A percentile compares a stretch with the other conserved stretches of the same genome.
Conservation (phyloP, 2,113 vertebrate species). For the Oryctolagus cuniculus region DNA sequence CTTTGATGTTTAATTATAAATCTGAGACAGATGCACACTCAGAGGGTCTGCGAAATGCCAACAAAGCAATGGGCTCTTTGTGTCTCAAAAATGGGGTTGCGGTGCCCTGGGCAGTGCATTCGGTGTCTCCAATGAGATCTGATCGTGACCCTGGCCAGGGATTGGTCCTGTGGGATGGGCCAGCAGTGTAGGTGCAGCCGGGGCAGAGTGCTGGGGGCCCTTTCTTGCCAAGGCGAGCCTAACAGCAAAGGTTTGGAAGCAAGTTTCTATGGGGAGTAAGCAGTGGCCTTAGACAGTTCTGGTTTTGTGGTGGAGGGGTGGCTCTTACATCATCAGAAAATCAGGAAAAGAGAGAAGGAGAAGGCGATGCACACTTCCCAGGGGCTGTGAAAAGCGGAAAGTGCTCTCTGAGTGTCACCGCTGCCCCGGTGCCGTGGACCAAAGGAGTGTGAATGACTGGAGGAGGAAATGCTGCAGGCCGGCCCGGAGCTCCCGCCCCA, state of each 20-base stretch:
- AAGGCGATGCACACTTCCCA: background rate
- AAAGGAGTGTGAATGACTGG: background rate
- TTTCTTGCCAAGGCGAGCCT: background rate
- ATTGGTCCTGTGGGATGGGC: background rate
- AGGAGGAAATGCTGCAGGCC: background rate
- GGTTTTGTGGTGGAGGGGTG: background rate
- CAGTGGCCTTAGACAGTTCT: constrained; percentile 24
- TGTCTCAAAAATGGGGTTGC: constrained; percentile 13
- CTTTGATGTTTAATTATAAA: constrained; percentile 50
- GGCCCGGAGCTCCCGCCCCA: background rate
- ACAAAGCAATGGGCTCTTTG: constrained; percentile 20
- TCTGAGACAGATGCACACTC: background rate
- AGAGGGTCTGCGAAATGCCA: background rate
- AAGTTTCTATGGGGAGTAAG: constrained; percentile 45
- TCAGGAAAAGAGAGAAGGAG: background rate
- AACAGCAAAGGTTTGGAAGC: background rate
- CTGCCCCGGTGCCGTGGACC: too few relatives aligned
- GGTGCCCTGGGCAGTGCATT: background rate
- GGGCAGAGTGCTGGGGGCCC: background rate
- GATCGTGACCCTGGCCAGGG: background rate
- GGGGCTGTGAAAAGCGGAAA: background rate
- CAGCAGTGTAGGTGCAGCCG: background rate
- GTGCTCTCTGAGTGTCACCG: background rate
- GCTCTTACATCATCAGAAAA: background rate
- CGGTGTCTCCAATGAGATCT: background rate